Conservation (phyloP, 2,113 vertebrate genomes). For the Leptodactylus fuscus region DNA sequence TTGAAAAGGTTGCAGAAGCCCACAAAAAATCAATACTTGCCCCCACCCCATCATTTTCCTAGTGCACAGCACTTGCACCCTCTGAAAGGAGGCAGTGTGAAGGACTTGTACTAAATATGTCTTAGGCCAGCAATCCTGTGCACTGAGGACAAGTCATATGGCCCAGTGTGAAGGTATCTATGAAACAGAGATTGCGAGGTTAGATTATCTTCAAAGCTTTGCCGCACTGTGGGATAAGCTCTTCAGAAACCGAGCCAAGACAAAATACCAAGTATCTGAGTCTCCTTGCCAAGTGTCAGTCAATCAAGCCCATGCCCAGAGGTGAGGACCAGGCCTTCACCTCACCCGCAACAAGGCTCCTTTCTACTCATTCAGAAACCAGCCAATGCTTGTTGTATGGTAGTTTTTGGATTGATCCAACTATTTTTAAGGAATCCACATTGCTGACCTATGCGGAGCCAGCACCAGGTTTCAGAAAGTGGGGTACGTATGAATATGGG, state of each 20-base stretch:
- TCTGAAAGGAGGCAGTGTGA: slow-evolving; percentile 18
- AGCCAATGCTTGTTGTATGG: neutral
- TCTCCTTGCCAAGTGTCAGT: slow-evolving; percentile 42
- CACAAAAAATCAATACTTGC: neutral
- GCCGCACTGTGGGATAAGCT: slow-evolving; percentile 38
- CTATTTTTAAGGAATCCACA: no score
- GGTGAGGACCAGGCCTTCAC: neutral
- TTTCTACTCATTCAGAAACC: neutral
- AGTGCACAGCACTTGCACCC: slow-evolving; percentile 5
- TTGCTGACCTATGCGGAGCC: no score
- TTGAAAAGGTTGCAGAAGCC: neutral
- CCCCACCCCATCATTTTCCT: neutral
- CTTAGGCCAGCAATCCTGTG: slow-evolving; percentile 20
- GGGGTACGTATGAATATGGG: no score
- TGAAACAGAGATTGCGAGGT: slow-evolving; percentile 45
- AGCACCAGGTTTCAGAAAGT: no score
- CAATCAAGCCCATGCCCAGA: slow-evolving; percentile 31
- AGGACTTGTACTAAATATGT: slow-evolving; percentile 50
- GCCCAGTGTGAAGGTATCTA: slow-evolving; percentile 49
- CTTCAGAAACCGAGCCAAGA: slow-evolving; percentile 48
- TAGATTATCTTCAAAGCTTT: slow-evolving; percentile 59
- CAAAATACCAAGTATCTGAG: slow-evolving; percentile 40
- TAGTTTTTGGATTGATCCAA: neutral
- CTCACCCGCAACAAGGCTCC: neutral
- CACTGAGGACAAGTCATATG: slow-evolving; percentile 50